These are phyloP conservation scores for Nipponacmea schrenckii DNA, from an alignment of 2,888 invertebrate genomes.

Conservation along the genomic window DNA sequence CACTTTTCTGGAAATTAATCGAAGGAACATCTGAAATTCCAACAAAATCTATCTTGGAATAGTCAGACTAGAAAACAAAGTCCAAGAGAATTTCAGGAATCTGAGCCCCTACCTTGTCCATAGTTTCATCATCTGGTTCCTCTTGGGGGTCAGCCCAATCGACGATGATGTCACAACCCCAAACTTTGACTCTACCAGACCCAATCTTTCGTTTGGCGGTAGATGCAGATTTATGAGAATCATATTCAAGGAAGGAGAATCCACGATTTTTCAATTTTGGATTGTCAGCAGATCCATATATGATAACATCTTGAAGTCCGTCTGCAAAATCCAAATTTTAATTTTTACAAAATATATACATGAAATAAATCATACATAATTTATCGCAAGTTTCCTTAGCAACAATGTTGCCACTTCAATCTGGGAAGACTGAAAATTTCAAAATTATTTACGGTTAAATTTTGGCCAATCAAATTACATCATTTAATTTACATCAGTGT, in stretches of 20 bases:
- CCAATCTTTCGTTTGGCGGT: conserved; percentile 95
- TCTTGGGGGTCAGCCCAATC: conserved; percentile 99
- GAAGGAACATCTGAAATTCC: too few relatives aligned
- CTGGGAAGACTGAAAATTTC: too few relatives aligned
- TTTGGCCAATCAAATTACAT: too few relatives aligned
- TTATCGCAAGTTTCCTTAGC: too few relatives aligned
- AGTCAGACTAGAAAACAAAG: too few relatives aligned
- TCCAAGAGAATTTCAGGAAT: neutral
- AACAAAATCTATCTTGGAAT: too few relatives aligned
- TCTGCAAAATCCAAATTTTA: conserved; percentile 73
- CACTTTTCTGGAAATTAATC: too few relatives aligned
- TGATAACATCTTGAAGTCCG: conserved; percentile 97
- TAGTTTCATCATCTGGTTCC: conserved; percentile 98
- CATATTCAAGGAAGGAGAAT: conserved; percentile 99
- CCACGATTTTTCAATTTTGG: conserved; percentile 98
- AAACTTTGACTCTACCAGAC: conserved; percentile 92
- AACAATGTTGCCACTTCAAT: too few relatives aligned
- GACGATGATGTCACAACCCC: conserved; percentile 99
- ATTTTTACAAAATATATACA: too few relatives aligned
- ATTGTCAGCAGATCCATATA: conserved; percentile 99
- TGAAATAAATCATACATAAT: neutral
- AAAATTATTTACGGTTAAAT: too few relatives aligned
- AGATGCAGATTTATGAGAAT: conserved; percentile 98
- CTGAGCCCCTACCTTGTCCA: conserved; percentile 96
- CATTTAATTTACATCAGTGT: too few relatives aligned